Percentiles rank a stretch among this genome's conserved stretches.
Evolutionary conservation across 1,140 invertebrate genomes (phyloP).

Genomic region (Hydropsyche tenuis): DNA sequence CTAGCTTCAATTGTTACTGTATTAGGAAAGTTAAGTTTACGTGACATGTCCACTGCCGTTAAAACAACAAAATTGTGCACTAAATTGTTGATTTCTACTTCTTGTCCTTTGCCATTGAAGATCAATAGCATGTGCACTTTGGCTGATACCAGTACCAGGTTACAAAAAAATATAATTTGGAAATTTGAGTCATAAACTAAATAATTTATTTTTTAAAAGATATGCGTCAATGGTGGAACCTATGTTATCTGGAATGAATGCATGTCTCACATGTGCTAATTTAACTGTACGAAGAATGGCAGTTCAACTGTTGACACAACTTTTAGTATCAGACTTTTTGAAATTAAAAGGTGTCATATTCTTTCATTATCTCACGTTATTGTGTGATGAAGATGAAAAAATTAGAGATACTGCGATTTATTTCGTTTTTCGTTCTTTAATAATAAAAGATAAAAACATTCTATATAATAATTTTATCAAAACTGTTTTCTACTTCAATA

Average conservation of each 20-base stretch:
- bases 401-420: constrained; percentile 43
- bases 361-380: constrained; percentile 45
- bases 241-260: constrained; percentile 40
- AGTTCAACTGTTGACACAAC: constrained; percentile 44
- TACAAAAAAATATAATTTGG: neutral
- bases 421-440: constrained; percentile 41
- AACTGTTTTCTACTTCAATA: constrained; percentile 44
- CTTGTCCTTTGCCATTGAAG: constrained; percentile 53
- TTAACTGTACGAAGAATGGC: constrained; percentile 41
- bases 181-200: neutral
- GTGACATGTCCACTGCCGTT: constrained; percentile 53
- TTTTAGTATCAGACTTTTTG: constrained; percentile 46
- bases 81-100: constrained; percentile 49
- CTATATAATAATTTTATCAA: constrained; percentile 47
- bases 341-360: constrained; percentile 39
- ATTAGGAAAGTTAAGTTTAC: constrained; percentile 56
- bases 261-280: constrained; percentile 39
- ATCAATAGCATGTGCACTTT: constrained; percentile 57
- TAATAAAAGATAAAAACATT: constrained; percentile 36
- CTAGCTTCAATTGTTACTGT: constrained; percentile 52
- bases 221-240: constrained; percentile 48
- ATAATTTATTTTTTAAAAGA: constrained; percentile 23
- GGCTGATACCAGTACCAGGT: constrained; percentile 56
- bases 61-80: constrained; percentile 53
- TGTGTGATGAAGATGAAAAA: constrained; percentile 42